Evolutionary conservation across 2,113 vertebrate species (phyloP), one percentile per base, ranked within the genome.

Genomic region (Sceloporus tristichus): DNA sequence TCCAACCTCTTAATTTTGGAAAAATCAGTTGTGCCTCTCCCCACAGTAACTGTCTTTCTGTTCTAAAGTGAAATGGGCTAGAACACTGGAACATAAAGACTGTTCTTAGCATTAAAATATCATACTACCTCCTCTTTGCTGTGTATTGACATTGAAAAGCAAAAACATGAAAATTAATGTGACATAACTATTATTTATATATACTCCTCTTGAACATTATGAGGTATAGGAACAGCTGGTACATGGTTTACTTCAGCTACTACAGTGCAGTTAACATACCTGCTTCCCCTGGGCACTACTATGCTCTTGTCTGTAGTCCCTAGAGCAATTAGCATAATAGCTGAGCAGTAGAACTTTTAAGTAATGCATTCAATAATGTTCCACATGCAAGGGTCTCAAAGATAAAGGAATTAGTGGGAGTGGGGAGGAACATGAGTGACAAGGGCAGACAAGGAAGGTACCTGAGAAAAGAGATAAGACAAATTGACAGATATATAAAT

Each of bases 221-320:
- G 48, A 48, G 48, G 4, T 48, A 66, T 2, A 27, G n/a, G n/a
- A 75, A 59, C n/a, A 75, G 25, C 54, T 85, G 56, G 54, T 85
- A 42, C n/a, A 77, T 59, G 29, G 59, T 77, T 85, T 78, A 85
- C 7, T 78, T 23, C 9, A 78, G 38, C 53, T 56, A 25, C 27
- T 74, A 25, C 38, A 74, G 40, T 65, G 13, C 9, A 66, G 59
- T 48, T 19, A 14, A 48, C 38, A 73, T 73, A 29, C 29, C 18
- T 48, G 38, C 18, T 53, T 74, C 70, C 29, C 68, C 53, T 56
- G 82, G 9, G 68, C 10, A 66, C n/a, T 77, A 16, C 27, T 21
- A n/a, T 16, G 34, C 40, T 85, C 78, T 78, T 78, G 74, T 85
- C 84, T 59, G n/a, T 77, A 68, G 70, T 84, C 74, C 16, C 38